Base-by-base conservation (phyloP, 2,113 vertebrate species). In the Prochilodus magdalenae region DNA sequence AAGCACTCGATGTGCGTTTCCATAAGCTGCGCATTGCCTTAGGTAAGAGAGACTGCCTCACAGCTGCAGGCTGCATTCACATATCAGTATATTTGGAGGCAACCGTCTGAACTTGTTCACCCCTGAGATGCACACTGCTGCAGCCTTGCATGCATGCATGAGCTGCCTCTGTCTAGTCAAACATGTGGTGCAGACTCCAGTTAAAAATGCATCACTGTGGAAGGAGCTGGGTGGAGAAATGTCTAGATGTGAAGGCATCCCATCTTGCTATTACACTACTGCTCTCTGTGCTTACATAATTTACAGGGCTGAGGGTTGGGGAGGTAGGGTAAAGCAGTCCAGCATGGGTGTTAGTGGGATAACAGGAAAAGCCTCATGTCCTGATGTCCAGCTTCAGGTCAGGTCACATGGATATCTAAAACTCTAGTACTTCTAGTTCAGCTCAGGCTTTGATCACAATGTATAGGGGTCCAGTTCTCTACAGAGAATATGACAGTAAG, bases 121-220 rank as follows among this genome's bases (percentile, higher is more conserved):
- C 90, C 87, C 74, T 59, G 57, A 11, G 30, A 69, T 7, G 14
- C 57, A 63, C 33, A 62, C 22, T 16, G 15, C 59, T 57, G 73
- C 47, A 81, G 47, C 12, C n/a, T 29, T 29, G 62, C 72, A 67
- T 81, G 62, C 51, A 73, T 75, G 66, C 74, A 27, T 27, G 87
- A 76, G 78, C 88, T 87, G 57, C 74, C 82, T 77, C 60, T 80
- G 87, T 91, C 92, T 92, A 86, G 89, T 83, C 83, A 51, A 80
- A 84, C 84, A 85, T 84, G 88, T 85, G 85, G 73, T 85, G 87
- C 88, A 91, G 62, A 89, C 79, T 65, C 81, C 71, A 0, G 83
- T 94, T 90, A 93, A 93, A 94, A 92, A 93, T 93, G 90, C 88
- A 93, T 91, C 85, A 73, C 82, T 79, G 60, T 79, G 86, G 87